phyloP scores from a whole-genome alignment of 1,140 invertebrate genomes.

The Physella acuta region DNA sequence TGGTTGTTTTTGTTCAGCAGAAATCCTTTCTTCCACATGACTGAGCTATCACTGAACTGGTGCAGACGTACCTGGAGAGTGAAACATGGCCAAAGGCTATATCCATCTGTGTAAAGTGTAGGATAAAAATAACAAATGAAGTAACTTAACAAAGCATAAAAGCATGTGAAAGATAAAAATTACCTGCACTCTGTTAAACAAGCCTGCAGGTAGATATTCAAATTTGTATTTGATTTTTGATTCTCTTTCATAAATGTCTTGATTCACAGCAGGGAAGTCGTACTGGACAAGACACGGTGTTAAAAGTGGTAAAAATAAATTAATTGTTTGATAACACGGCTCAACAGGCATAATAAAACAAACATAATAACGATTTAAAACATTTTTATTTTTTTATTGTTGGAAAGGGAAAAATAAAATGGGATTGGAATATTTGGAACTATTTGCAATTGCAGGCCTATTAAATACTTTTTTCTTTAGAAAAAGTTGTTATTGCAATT shows the following conservation, averaged over 20 bases:
- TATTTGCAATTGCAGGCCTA: no score
- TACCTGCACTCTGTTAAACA: conserved; percentile 61
- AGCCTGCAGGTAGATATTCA: conserved; percentile 54
- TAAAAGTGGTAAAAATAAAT: background rate
- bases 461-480: no score
- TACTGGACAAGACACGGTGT: conserved; percentile 34
- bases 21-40: conserved; percentile 58
- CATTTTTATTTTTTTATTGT: no score
- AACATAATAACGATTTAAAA: no score
- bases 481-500: no score
- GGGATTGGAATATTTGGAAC: no score
- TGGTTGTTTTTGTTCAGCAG: conserved; percentile 55
- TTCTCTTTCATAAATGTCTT: conserved; percentile 37
- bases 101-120: background rate
- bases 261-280: conserved; percentile 42
- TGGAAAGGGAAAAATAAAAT: no score
- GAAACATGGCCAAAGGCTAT: conserved; percentile 17
- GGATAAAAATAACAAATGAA: background rate
- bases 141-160: no score
- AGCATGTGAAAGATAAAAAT: background rate
- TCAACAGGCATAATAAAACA: no score
- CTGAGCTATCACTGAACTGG: conserved; percentile 47
- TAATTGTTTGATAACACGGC: no score
- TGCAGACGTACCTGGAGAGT: conserved; percentile 49
- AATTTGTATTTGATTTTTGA: conserved; percentile 53